Base-by-base conservation (phyloP, 2,888 invertebrate species). In the Lepidochitona cinerea region DNA sequence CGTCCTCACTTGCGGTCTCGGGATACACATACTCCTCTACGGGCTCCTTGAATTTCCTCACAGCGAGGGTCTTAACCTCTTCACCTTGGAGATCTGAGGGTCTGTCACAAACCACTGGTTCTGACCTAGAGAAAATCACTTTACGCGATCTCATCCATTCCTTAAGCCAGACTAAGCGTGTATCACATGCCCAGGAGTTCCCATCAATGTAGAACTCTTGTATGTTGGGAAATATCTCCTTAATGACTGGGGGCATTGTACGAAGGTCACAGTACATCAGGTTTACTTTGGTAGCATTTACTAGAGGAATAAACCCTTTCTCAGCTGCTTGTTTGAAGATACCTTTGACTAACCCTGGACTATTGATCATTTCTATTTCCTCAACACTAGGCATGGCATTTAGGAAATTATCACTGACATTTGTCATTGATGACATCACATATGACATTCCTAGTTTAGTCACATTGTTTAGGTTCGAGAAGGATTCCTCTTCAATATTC, bases 171-270 rank as follows among this genome's bases (percentile, higher is more conserved):
- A 84, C 77, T 52, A 91, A 82, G 32, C 87, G 85, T 12, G 83
- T 79, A 73, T 90, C 87, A 88, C 96, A 96, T 85, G 94, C 93
- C 90, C 95, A 93, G 33, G 93, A 92, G 88, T 96, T 96, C 5
- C 94, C 94, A 72, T 93, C 93, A 73, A 96, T 89, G 81, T 94
- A 92, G 67, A 96, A 89, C 29, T 93, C 92, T 81, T 93, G 93
- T 68, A 96, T 89, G 85, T 94, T 94, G 0, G 94, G 94, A 79
- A 96, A 92, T 86, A 94, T 93, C 85, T 93, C 93, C 68, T 94
- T 91, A 73, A 96, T 91, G 88, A 95, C 94, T 73, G 93, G 93
- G 78, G 94, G 93, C 70, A 96, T 92, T 78, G 92, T 92, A 71
- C 93, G 93, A 84, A 95, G 91, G 77, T 92, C 92, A 75, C 93